Conservation (phyloP, 1,140 invertebrate species). For the Cydia splendana region DNA sequence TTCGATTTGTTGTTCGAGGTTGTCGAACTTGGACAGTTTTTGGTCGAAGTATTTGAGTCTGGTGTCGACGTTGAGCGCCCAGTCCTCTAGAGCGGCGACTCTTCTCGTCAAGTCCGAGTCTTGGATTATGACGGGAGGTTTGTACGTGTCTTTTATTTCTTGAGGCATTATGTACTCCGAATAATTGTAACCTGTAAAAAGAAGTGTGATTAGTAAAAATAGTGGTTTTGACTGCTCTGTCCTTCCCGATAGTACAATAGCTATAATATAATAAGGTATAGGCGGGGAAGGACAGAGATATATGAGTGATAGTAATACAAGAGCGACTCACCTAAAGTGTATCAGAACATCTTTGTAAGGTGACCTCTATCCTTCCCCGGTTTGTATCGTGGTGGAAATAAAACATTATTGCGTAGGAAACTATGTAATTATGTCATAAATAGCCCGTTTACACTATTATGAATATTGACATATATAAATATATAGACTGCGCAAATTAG, state of each 20-base stretch:
- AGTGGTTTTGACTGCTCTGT: constrained; percentile 55
- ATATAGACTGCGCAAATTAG: constrained; percentile 21
- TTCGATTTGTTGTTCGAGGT: constrained; percentile 65
- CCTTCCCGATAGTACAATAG: constrained; percentile 63
- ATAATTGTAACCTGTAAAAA: constrained; percentile 68
- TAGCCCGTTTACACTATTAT: constrained; percentile 44
- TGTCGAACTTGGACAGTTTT: constrained; percentile 65
- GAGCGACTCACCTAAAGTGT: constrained; percentile 75
- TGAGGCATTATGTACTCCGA: constrained; percentile 47
- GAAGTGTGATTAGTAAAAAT: constrained; percentile 35
- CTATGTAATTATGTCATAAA: constrained; percentile 60
- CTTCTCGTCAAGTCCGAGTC: constrained; percentile 60
- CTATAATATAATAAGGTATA: not conserved
- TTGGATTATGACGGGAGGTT: constrained; percentile 57
- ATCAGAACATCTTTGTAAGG: constrained; percentile 71
- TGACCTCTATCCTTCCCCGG: constrained; percentile 77
- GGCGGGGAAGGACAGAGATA: constrained; percentile 74
- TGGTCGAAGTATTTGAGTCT: constrained; percentile 60
- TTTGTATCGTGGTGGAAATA: constrained; percentile 56
- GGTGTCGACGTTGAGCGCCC: constrained; percentile 65
- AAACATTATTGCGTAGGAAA: constrained; percentile 50
- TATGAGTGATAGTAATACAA: constrained; percentile 51
- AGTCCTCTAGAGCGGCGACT: constrained; percentile 66
- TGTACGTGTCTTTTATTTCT: constrained; percentile 56
- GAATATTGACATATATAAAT: constrained; percentile 11